Evolutionary conservation across 2,113 vertebrate species (phyloP).

Genomic region (Stegostoma tigrinum): DNA sequence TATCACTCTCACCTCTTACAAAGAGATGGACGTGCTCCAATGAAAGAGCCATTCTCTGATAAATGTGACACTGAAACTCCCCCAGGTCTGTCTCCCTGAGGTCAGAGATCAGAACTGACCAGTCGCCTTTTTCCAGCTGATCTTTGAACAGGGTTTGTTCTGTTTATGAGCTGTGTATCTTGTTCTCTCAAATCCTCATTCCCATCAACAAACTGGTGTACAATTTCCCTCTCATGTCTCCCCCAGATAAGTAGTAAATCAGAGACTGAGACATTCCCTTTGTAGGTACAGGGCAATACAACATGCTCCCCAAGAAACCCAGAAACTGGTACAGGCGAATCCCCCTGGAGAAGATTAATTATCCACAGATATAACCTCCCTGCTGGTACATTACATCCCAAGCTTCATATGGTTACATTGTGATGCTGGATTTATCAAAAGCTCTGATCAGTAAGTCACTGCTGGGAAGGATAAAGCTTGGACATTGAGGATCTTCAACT

Average conservation of each 20-base stretch:
- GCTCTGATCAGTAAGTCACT: too few species aligned
- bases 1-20: not conserved
- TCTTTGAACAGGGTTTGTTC: not conserved
- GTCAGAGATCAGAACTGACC: not conserved
- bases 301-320: not conserved
- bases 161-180: not conserved
- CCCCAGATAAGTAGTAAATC: not conserved
- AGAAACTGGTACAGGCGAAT: not conserved
- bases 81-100: not conserved
- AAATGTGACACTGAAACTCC: not conserved
- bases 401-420: too few species aligned
- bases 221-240: not conserved
- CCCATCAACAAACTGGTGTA: not conserved
- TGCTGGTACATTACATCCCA: too few species aligned
- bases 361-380: not conserved
- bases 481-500: too few species aligned
- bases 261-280: not conserved
- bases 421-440: too few species aligned
- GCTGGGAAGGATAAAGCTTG: too few species aligned
- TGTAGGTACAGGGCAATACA: constrained; percentile 14
- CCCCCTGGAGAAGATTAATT: not conserved
- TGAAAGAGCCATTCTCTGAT: accelerated
- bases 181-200: not conserved
- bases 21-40: not conserved
- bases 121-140: not conserved